A percentile compares a stretch with the other conserved stretches of the same genome.
These are phyloP conservation scores for Melanostoma mellinum DNA, from an alignment of 2,888 invertebrate species.

Conservation along the genomic window DNA sequence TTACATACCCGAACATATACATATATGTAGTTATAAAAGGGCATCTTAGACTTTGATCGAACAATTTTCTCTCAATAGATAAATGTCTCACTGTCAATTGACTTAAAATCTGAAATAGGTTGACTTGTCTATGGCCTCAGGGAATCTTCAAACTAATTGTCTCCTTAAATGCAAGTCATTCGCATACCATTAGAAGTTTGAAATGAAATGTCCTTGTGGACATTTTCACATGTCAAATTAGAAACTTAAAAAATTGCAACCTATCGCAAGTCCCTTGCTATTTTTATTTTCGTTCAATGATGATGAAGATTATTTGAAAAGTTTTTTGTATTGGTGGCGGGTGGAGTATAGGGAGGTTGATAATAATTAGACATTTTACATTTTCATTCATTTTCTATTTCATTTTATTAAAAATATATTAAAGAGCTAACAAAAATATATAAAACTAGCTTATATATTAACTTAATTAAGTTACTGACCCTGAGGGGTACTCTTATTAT, in stretches of 20 bases:
- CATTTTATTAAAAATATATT: too few species aligned
- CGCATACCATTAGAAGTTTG: background rate
- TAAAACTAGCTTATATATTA: too few species aligned
- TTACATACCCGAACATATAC: too few species aligned
- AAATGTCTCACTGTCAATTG: slow-evolving; percentile 27
- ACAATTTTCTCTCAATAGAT: slow-evolving; percentile 12
- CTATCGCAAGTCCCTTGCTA: too few species aligned
- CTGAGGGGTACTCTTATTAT: too few species aligned
- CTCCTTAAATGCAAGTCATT: slow-evolving; percentile 16
- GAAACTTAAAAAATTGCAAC: background rate
- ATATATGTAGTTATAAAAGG: slow-evolving; percentile 4
- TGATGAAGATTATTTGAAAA: background rate
- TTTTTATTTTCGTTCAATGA: too few species aligned
- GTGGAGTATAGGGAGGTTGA: too few species aligned
- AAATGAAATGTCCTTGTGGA: background rate
- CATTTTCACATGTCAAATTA: background rate
- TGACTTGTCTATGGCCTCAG: slow-evolving; percentile 19
- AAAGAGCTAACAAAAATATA: too few species aligned
- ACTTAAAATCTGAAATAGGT: slow-evolving; percentile 31
- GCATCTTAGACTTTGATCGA: slow-evolving; percentile 17
- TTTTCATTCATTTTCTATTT: too few species aligned
- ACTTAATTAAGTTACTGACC: too few species aligned
- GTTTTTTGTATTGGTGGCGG: too few species aligned
- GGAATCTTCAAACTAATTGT: slow-evolving; percentile 14
- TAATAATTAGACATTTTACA: too few species aligned